phyloP scores from a whole-genome alignment of 2,888 invertebrate species.

The Neelides folsomi region DNA sequence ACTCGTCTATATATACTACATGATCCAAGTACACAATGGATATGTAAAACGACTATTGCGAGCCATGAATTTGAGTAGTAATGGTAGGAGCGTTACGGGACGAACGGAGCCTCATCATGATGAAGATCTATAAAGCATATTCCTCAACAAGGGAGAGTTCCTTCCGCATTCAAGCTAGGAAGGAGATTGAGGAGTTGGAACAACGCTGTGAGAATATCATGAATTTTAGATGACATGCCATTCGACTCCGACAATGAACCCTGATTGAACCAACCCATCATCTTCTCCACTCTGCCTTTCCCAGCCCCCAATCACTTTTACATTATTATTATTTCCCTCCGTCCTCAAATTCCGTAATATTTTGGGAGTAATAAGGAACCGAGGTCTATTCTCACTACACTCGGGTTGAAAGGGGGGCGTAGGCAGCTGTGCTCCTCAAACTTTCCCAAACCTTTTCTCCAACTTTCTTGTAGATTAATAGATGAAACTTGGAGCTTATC shows the following conservation, averaged over 20 bases:
- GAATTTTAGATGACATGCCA: conserved; percentile 12
- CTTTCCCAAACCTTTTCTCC: too few species aligned
- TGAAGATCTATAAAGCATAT: neutral
- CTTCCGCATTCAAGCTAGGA: conserved; percentile 10
- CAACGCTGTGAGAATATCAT: conserved; percentile 7
- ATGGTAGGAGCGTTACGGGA: too few species aligned
- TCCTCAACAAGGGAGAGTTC: neutral
- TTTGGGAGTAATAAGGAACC: neutral
- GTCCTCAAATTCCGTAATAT: neutral
- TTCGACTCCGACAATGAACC: conserved; percentile 14
- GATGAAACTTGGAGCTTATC: too few species aligned
- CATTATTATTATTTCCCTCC: neutral
- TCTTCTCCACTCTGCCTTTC: neutral
- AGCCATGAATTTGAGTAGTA: too few species aligned
- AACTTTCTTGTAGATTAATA: too few species aligned
- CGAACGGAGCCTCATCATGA: too few species aligned
- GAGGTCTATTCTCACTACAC: conserved; percentile 5
- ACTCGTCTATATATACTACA: neutral
- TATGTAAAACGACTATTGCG: too few species aligned
- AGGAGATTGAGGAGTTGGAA: neutral
- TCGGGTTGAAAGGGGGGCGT: neutral
- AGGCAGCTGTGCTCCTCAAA: neutral
- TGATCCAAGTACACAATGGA: too few species aligned
- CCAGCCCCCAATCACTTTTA: neutral
- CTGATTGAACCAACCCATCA: conserved; percentile 8